These are phyloP conservation scores for Biston betularia DNA, from an alignment of 2,888 invertebrate genomes.

Conservation along the genomic window DNA sequence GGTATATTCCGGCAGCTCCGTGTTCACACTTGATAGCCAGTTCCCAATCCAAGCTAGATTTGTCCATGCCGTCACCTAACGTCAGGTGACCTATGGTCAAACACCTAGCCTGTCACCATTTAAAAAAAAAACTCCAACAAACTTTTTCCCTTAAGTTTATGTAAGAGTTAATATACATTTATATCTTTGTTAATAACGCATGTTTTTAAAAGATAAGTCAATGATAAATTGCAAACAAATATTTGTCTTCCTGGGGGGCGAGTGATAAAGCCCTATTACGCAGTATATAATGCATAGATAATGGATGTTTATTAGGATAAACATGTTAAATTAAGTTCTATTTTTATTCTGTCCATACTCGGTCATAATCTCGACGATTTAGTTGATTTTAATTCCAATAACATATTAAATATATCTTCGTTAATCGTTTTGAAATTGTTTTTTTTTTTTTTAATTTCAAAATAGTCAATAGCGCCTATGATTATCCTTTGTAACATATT, in stretches of 20 bases:
- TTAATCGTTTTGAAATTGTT: too few species aligned
- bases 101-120: not conserved
- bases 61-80: too few species aligned
- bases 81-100: too few species aligned
- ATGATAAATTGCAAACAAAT: constrained; percentile 4
- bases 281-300: not conserved
- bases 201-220: constrained; percentile 3
- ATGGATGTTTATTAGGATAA: not conserved
- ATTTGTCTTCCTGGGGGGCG: not conserved
- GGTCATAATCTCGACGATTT: not conserved
- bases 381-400: too few species aligned
- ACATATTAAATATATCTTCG: too few species aligned
- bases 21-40: not conserved
- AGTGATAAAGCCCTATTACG: too few species aligned
- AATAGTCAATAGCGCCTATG: too few species aligned
- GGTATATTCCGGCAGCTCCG: too few species aligned
- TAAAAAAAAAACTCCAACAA: too few species aligned
- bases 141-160: not conserved
- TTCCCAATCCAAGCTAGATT: too few species aligned
- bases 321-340: not conserved
- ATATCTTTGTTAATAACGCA: not conserved
- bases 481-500: too few species aligned
- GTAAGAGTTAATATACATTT: not conserved
- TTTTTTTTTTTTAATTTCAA: too few species aligned
- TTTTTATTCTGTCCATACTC: not conserved